Evolutionary conservation across 2,113 vertebrate genomes (phyloP).

Genomic region (Tachycineta bicolor): DNA sequence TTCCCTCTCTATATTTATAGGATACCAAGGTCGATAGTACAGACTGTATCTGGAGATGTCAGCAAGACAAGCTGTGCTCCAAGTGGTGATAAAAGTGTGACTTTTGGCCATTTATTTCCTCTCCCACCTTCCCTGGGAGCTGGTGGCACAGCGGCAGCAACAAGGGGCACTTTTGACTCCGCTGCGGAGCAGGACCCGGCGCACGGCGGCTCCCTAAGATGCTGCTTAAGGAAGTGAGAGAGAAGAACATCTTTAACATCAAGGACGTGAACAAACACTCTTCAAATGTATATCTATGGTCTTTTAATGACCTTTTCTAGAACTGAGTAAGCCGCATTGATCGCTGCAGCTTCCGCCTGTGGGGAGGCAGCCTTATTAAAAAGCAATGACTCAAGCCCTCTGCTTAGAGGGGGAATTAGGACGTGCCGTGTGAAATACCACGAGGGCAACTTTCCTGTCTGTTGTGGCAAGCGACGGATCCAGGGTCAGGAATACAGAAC

Average conservation of each 20-base stretch:
- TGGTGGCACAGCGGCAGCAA: neutral
- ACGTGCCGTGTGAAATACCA: slow-evolving; percentile 1
- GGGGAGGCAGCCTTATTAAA: slow-evolving; percentile 51
- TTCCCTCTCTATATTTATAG: neutral
- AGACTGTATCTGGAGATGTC: neutral
- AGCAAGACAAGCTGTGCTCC: neutral
- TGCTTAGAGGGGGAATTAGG: slow-evolving; percentile 49
- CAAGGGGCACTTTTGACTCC: neutral
- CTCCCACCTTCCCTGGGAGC: neutral
- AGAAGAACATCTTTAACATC: slow-evolving; percentile 41
- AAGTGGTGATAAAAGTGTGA: neutral
- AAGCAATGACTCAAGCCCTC: slow-evolving; percentile 58
- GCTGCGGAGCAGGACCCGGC: neutral
- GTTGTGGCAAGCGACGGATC: neutral
- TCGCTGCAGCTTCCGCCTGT: slow-evolving; percentile 48
- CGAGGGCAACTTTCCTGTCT: slow-evolving; percentile 18
- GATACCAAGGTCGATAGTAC: neutral
- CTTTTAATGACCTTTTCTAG: slow-evolving; percentile 66
- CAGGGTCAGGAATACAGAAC: neutral
- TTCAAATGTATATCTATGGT: slow-evolving; percentile 49
- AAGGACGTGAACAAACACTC: slow-evolving; percentile 50
- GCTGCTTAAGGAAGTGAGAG: neutral
- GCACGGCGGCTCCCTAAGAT: accelerated
- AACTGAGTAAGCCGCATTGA: slow-evolving; percentile 36
- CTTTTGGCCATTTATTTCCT: neutral